Evolutionary conservation across 1,140 invertebrate genomes (phyloP), one percentile per base, ranked within the genome.

Genomic region (Leptestheria dahalacensis): DNA sequence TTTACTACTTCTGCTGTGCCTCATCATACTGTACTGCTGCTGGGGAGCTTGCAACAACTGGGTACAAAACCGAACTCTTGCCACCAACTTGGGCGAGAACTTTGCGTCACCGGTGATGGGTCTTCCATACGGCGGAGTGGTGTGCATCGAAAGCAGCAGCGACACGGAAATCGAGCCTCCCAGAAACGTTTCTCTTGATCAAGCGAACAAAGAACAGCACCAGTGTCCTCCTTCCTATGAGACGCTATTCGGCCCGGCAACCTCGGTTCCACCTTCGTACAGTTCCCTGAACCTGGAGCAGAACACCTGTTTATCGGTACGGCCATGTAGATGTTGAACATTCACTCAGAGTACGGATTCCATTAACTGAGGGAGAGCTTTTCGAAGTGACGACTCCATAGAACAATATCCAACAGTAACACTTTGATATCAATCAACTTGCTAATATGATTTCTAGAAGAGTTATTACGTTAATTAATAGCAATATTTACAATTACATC

Each of bases 11-110:
- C 77, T 79, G 4, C 67, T 79, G 15, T 73, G 73, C 57, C 78
- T 79, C 63, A 78, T 79, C 57, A 70, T 79, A 20, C 70, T 76
- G n/a, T 79, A 79, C 62, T 79, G 78, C 64, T 79, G 77, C 64
- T 79, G 77, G 71, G 77, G 77, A 1, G 75, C 77, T 2, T 77
- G 77, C 1, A 55, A 74, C 48, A 70, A 75, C 64, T 69, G 70
- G 1, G 15, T 15, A 41, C 33, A n/a, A n/a, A n/a, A n/a, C n/a
- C n/a, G n/a, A n/a, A n/a, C n/a, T n/a, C n/a, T n/a, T n/a, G n/a
- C n/a, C n/a, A n/a, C n/a, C n/a, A n/a, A n/a, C n/a, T n/a, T 68
- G 67, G 10, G 60, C 66, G 20, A 69, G 68, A 18, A 57, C 64
- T 41, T 6, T 41, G 15, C 33, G 6, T 41, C 33, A 9, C n/a